Evolutionary conservation across 2,888 invertebrate genomes (phyloP).

Genomic region (Apeira syringaria): DNA sequence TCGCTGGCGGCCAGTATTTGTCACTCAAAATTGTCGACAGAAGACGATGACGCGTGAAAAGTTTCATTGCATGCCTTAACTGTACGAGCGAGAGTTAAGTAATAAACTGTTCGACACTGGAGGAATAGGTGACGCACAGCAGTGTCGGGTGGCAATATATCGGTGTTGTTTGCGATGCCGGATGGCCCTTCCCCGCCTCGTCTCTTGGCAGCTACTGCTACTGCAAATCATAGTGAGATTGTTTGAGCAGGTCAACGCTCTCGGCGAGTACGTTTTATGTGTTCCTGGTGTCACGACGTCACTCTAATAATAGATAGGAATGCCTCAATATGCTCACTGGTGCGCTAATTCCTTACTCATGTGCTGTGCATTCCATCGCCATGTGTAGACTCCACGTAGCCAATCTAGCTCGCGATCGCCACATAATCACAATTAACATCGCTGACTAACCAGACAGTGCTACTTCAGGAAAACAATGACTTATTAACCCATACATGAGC

Average conservation of each 20-base stretch:
- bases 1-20: constrained; percentile 60
- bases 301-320: constrained; percentile 79
- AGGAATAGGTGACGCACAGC: constrained; percentile 48
- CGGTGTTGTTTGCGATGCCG: constrained; percentile 63
- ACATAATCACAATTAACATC: constrained; percentile 47
- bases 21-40: constrained; percentile 59
- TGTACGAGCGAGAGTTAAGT: constrained; percentile 44
- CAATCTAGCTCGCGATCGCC: constrained; percentile 47
- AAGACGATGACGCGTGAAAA: constrained; percentile 53
- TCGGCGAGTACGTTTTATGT: constrained; percentile 72
- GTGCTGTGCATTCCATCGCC: constrained; percentile 52
- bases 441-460: constrained; percentile 44
- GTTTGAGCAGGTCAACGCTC: constrained; percentile 80
- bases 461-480: constrained; percentile 52
- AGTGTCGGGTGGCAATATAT: constrained; percentile 64
- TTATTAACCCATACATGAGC: constrained; percentile 44
- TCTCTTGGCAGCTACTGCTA: constrained; percentile 79
- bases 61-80: constrained; percentile 39
- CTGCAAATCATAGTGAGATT: constrained; percentile 78
- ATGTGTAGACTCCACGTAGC: constrained; percentile 42
- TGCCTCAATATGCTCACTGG: constrained; percentile 68
- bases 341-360: constrained; percentile 63
- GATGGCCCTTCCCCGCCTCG: constrained; percentile 67
- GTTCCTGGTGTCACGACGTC: constrained; percentile 80
- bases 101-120: constrained; percentile 41